A percentile compares a stretch with the other conserved stretches of the same genome.
Conservation (phyloP, 1,140 invertebrate species). For the Neoseiulus cucumeris region DNA sequence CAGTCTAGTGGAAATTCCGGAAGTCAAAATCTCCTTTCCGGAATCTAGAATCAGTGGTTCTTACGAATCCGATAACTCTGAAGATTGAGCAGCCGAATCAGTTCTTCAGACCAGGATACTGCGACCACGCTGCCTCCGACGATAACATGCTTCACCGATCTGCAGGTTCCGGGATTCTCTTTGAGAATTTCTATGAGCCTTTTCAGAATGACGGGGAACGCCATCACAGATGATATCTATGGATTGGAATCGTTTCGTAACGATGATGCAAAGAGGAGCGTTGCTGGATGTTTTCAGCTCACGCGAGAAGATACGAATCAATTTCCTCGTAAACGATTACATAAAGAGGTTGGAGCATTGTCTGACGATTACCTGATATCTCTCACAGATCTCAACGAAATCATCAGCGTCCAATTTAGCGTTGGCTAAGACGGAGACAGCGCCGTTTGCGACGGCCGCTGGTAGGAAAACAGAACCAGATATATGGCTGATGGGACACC, state of each 20-base stretch:
- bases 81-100: background rate
- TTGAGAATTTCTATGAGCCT: background rate
- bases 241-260: background rate
- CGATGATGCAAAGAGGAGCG: background rate
- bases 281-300: background rate
- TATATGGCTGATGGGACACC: slow-evolving; percentile 1
- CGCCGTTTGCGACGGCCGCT: background rate
- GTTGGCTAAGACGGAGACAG: background rate
- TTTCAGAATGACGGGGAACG: background rate
- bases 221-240: background rate
- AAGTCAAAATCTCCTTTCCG: background rate
- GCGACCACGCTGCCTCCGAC: background rate
- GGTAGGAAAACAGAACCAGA: background rate
- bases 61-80: background rate
- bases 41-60: background rate
- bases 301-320: background rate
- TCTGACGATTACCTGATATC: background rate
- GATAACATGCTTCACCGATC: background rate
- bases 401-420: background rate
- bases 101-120: background rate
- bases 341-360: background rate
- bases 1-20: background rate
- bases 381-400: background rate
- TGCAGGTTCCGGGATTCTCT: background rate
- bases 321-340: background rate